A percentile compares a stretch with the other conserved stretches of the same genome.
Conservation (phyloP, 2,797 vertebrate genomes). For the Catamblyrhynchus diadema region DNA sequence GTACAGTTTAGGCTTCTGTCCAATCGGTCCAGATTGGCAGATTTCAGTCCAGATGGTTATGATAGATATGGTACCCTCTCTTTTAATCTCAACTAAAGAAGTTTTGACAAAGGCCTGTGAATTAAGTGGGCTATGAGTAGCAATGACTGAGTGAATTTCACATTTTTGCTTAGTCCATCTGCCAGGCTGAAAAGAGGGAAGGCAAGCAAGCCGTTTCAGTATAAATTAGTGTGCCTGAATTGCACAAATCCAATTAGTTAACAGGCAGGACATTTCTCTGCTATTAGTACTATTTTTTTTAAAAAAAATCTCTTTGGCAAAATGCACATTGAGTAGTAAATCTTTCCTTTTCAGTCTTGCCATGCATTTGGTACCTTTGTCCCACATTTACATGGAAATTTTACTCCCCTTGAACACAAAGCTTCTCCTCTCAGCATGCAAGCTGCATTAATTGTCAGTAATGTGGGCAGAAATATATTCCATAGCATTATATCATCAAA, state of each 20-base stretch:
- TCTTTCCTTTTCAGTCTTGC: constrained; percentile 56
- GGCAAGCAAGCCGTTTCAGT: constrained; percentile 20
- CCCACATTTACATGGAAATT: constrained; percentile 69
- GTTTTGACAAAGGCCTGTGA: constrained; percentile 65
- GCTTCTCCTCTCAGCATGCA: constrained; percentile 45
- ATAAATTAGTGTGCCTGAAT: constrained; percentile 38
- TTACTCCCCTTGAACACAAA: constrained; percentile 51
- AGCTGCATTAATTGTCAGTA: constrained; percentile 56
- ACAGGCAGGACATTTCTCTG: constrained; percentile 43
- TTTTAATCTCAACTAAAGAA: constrained; percentile 62
- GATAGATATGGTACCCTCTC: constrained; percentile 53
- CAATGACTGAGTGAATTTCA: constrained; percentile 56
- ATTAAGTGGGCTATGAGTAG: constrained; percentile 59
- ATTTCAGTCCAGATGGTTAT: constrained; percentile 71
- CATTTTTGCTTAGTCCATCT: constrained; percentile 67
- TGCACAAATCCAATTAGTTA: constrained; percentile 55
- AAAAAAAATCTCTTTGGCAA: constrained; percentile 23
- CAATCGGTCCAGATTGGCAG: constrained; percentile 60
- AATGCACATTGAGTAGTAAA: constrained; percentile 34
- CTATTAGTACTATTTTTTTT: constrained; percentile 52
- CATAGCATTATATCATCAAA: constrained; percentile 47
- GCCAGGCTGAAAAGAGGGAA: constrained; percentile 48
- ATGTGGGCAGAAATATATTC: constrained; percentile 58
- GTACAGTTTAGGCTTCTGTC: constrained; percentile 46
- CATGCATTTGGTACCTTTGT: constrained; percentile 58